Evolutionary conservation across 2,888 invertebrate species (phyloP), one percentile per base, ranked within the genome.

Genomic region (Platycnemis pennipes): DNA sequence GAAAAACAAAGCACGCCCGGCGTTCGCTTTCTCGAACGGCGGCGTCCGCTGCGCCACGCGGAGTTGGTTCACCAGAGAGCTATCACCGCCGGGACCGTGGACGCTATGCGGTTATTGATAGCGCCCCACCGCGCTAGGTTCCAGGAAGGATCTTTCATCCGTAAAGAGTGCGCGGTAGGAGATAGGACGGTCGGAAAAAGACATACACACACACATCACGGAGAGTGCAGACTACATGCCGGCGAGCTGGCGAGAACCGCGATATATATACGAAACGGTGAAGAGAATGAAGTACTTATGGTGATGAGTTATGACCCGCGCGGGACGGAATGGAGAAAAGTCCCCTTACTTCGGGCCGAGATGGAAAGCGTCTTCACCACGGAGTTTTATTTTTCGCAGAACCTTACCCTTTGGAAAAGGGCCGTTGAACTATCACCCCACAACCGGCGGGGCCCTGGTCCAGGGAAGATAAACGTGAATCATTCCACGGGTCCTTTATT

Each of bases 391-490:
- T n/a, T n/a, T n/a, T n/a, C n/a, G n/a, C n/a, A n/a, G n/a, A n/a
- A n/a, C n/a, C n/a, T n/a, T n/a, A n/a, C n/a, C 77, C 37, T 77
- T 37, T 37, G 11, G 77, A 56, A 37, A 37, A 42, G 44, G 91
- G 63, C 5, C 42, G 44, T 37, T 91, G 44, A 26, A 91, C 91
- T 69, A 37, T 77, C 77, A 77, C 77, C 77, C 37, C 7, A n/a
- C n/a, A 91, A 91, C 63, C 91, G 44, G 69, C 44, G 69, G 63
- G 69, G 49, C 42, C 63, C 44, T 26, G n/a, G 91, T 69, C 44
- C 44, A 69, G 13, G 77, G 63, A 5, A 63, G 91, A 91, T 69
- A 91, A 63, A 49, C 91, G 91, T 91, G 91, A 91, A 63, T 91
- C 91, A 91, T 63, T 91, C 49, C 63, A n/a, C 44, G n/a, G 63